These are phyloP conservation scores for Orius laevigatus DNA, from an alignment of 1,140 invertebrate species.

Conservation along the genomic window DNA sequence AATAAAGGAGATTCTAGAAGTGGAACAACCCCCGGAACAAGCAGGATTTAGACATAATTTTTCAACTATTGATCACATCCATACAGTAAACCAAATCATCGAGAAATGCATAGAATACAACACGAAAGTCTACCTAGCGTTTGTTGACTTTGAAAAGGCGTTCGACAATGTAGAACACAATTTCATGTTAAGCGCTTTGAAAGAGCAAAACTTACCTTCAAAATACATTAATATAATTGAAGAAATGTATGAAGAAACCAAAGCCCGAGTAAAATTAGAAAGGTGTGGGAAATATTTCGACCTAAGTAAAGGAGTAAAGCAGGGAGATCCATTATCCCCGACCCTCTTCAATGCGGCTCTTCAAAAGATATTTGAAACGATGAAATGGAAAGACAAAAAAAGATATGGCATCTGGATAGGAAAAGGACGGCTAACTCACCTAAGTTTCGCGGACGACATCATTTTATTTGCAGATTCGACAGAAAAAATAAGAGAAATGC, in stretches of 20 bases:
- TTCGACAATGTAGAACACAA: too few species aligned
- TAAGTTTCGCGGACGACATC: conserved; percentile 26
- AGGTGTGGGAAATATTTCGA: too few species aligned
- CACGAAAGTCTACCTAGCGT: background rate
- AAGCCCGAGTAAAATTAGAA: too few species aligned
- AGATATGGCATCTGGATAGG: conserved; percentile 22
- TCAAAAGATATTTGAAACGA: conserved; percentile 18
- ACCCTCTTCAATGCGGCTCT: conserved; percentile 19
- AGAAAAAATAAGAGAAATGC: conserved; percentile 7
- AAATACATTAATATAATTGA: conserved; percentile 5
- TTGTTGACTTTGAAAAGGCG: too few species aligned
- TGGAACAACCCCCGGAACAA: conserved; percentile 24
- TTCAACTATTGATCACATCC: conserved; percentile 14
- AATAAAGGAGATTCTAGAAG: conserved; percentile 21
- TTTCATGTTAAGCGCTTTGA: too few species aligned
- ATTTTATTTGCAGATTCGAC: conserved; percentile 19
- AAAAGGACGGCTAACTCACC: conserved; percentile 21
- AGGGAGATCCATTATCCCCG: conserved; percentile 16
- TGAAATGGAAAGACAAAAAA: conserved; percentile 16
- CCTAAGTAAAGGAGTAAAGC: too few species aligned
- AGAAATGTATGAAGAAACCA: too few species aligned
- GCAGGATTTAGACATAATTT: conserved; percentile 24
- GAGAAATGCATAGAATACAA: conserved; percentile 14
- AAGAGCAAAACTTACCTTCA: too few species aligned
- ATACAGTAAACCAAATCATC: conserved; percentile 9